phyloP scores from a whole-genome alignment of 2,797 vertebrate species.

The Scomberomorus guttatus region DNA sequence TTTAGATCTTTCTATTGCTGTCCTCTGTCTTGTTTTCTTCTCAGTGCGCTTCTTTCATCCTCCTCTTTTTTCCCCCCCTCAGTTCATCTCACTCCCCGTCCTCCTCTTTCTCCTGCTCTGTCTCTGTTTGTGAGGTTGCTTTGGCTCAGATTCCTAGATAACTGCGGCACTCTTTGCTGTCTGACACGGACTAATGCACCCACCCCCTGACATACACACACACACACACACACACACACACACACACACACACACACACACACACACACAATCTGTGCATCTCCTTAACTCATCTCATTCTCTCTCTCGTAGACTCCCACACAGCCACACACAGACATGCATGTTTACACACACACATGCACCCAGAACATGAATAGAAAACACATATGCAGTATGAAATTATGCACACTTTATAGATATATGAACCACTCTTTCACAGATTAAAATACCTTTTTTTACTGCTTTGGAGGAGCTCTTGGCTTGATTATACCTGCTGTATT shows the following conservation, averaged over 20 bases:
- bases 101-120: conserved; percentile 61
- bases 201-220: conserved; percentile 74
- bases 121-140: conserved; percentile 77
- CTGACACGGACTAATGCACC: conserved; percentile 83
- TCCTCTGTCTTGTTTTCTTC: conserved; percentile 36
- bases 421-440: conserved; percentile 11
- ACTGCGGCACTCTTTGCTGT: conserved; percentile 85
- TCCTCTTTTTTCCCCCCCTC: conserved; percentile 73
- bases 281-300: conserved; percentile 67
- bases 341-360: conserved; percentile 38
- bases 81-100: conserved; percentile 58
- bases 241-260: conserved; percentile 42
- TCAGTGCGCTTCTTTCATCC: conserved; percentile 80
- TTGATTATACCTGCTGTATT: not conserved
- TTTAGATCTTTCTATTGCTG: conserved; percentile 32
- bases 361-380: conserved; percentile 17
- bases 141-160: conserved; percentile 88
- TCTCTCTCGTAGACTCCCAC: conserved; percentile 55
- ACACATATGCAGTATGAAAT: not conserved
- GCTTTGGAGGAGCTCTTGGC: not conserved
- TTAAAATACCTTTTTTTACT: conserved; percentile 14
- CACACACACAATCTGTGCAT: conserved; percentile 62
- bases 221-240: conserved; percentile 42
- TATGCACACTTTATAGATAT: conserved; percentile 15
- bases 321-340: conserved; percentile 46